Conservation (phyloP, 2,888 invertebrate species). For the Drosophila diplacantha region DNA sequence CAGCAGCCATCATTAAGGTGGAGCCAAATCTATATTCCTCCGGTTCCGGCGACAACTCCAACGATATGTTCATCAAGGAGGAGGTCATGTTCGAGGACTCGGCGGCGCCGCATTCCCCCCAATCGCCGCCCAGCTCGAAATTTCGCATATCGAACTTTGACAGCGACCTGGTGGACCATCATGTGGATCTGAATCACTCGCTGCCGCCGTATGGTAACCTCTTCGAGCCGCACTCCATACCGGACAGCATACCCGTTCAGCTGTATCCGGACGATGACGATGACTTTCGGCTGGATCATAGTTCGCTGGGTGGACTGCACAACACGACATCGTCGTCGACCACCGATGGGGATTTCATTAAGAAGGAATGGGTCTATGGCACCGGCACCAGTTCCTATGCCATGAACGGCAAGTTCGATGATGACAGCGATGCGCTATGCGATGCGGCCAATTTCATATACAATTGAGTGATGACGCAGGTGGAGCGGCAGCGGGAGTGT, state of each 20-base stretch:
- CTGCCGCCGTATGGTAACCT: slow-evolving; percentile 77
- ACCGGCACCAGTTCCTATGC: slow-evolving; percentile 74
- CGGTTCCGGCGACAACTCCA: slow-evolving; percentile 76
- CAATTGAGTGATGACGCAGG: slow-evolving; percentile 62
- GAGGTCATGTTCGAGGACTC: slow-evolving; percentile 77
- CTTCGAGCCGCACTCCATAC: slow-evolving; percentile 77
- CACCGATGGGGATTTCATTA: slow-evolving; percentile 77
- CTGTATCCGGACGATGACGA: slow-evolving; percentile 76
- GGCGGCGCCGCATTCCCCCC: slow-evolving; percentile 74
- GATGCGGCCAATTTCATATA: slow-evolving; percentile 77
- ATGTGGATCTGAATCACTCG: slow-evolving; percentile 75
- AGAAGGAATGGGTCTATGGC: slow-evolving; percentile 77
- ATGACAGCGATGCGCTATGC: slow-evolving; percentile 76
- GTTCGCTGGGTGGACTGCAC: slow-evolving; percentile 73
- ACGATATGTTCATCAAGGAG: slow-evolving; percentile 77
- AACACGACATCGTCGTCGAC: slow-evolving; percentile 76
- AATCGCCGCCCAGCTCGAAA: slow-evolving; percentile 77
- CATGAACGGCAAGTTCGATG: slow-evolving; percentile 77
- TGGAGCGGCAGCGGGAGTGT: not conserved
- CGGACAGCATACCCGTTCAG: slow-evolving; percentile 76
- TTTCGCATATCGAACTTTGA: slow-evolving; percentile 77
- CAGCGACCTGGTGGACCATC: slow-evolving; percentile 76
- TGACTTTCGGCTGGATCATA: slow-evolving; percentile 77
- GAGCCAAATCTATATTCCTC: slow-evolving; percentile 77
- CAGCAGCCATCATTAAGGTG: slow-evolving; percentile 76